These are phyloP conservation scores for Protonemura montana DNA, from an alignment of 2,888 invertebrate genomes.

Conservation along the genomic window DNA sequence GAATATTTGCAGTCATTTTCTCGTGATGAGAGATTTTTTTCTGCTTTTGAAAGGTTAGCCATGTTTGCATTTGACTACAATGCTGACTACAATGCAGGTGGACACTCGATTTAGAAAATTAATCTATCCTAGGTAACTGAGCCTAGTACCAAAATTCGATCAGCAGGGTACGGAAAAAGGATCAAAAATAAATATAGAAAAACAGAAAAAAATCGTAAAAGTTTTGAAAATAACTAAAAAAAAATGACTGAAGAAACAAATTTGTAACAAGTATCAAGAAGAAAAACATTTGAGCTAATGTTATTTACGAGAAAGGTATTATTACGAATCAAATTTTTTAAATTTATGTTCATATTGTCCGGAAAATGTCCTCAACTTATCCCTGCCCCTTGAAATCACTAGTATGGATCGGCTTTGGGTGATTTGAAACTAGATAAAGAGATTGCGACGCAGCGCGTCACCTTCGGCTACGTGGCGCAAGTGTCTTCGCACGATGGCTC, in stretches of 20 bases:
- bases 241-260: neutral
- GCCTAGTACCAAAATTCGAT: too few relatives aligned
- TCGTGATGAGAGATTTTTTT: conserved; percentile 18
- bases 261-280: neutral
- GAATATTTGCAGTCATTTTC: neutral
- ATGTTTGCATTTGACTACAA: neutral
- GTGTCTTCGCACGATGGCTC: neutral
- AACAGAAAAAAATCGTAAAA: neutral
- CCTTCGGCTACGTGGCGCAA: neutral
- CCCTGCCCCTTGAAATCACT: neutral
- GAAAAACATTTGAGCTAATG: neutral
- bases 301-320: neutral
- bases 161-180: neutral
- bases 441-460: neutral
- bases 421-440: neutral
- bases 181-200: neutral
- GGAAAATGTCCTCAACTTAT: neutral
- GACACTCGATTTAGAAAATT: neutral
- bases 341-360: neutral
- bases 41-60: neutral
- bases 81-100: neutral
- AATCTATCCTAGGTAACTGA: neutral
- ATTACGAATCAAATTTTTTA: too few relatives aligned
- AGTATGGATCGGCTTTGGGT: neutral
- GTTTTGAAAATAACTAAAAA: too few relatives aligned